Evolutionary conservation across 2,888 invertebrate genomes (phyloP).

Genomic region (Stomorhina lunata): DNA sequence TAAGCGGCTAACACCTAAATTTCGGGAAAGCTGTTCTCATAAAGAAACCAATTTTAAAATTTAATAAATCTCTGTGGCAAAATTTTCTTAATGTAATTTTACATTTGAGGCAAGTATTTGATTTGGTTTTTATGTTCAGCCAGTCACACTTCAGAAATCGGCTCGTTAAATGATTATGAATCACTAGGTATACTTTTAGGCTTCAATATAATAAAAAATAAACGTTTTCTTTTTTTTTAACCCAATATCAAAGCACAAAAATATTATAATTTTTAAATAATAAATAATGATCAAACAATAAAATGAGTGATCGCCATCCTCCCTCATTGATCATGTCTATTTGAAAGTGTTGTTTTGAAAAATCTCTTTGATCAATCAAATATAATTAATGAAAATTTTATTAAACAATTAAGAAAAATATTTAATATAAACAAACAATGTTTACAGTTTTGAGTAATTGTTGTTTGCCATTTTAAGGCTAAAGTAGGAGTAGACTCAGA

Average conservation of each 20-base stretch:
- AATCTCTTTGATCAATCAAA: constrained; percentile 11
- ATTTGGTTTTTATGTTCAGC: no score
- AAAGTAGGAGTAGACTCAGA: not conserved
- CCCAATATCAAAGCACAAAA: not conserved
- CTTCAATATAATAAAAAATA: not conserved
- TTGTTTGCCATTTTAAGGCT: not conserved
- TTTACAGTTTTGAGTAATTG: not conserved
- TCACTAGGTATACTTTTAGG: no score
- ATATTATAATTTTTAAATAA: not conserved
- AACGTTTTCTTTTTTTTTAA: not conserved
- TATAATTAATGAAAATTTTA: constrained; percentile 14
- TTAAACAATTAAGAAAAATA: not conserved
- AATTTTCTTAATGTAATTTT: no score
- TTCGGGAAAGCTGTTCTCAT: no score
- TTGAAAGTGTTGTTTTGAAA: constrained; percentile 2
- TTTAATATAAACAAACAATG: not conserved
- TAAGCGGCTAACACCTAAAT: no score
- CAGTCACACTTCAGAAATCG: no score
- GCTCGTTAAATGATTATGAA: no score
- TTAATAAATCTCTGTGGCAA: no score
- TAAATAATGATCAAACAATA: not conserved
- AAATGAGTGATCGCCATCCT: constrained; percentile 25
- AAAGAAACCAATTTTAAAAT: no score
- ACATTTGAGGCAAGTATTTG: no score
- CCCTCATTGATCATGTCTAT: constrained; percentile 23